phyloP scores from a whole-genome alignment of 2,113 vertebrate species.

The Prolemur simus region DNA sequence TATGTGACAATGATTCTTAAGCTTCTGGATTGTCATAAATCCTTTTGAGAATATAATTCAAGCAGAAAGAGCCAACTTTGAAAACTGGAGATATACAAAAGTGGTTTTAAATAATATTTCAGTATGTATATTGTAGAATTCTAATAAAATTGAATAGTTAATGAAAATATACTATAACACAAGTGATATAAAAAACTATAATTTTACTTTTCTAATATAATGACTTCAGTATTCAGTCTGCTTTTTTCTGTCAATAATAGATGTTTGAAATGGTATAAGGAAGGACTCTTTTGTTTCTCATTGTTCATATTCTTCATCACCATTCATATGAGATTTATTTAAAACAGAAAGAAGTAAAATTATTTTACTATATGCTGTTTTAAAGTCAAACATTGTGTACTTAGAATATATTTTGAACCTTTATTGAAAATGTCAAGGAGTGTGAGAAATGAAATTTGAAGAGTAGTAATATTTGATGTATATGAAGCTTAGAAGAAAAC shows the following conservation, averaged over 20 bases:
- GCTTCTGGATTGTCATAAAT: background rate
- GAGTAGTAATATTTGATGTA: background rate
- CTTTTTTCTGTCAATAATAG: slow-evolving; percentile 62
- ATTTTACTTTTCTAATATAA: slow-evolving; percentile 47
- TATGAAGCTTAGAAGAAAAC: background rate
- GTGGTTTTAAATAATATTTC: background rate
- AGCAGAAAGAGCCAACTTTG: background rate
- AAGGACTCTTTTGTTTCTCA: slow-evolving; percentile 24
- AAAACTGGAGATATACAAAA: background rate
- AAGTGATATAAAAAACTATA: slow-evolving; percentile 27
- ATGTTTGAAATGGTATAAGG: slow-evolving; percentile 54
- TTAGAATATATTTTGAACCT: background rate
- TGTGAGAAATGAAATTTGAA: background rate
- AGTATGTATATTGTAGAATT: background rate
- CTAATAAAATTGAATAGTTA: slow-evolving; percentile 62
- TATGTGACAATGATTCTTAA: background rate
- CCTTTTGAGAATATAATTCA: background rate
- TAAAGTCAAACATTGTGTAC: background rate
- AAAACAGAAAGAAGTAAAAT: slow-evolving; percentile 39
- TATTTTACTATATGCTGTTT: background rate
- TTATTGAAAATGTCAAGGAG: background rate
- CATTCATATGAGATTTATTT: background rate
- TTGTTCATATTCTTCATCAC: background rate
- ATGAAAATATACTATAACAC: slow-evolving; percentile 65
- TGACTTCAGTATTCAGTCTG: slow-evolving; percentile 14